phyloP scores from a whole-genome alignment of 2,888 invertebrate genomes.

The Thecophora atra region DNA sequence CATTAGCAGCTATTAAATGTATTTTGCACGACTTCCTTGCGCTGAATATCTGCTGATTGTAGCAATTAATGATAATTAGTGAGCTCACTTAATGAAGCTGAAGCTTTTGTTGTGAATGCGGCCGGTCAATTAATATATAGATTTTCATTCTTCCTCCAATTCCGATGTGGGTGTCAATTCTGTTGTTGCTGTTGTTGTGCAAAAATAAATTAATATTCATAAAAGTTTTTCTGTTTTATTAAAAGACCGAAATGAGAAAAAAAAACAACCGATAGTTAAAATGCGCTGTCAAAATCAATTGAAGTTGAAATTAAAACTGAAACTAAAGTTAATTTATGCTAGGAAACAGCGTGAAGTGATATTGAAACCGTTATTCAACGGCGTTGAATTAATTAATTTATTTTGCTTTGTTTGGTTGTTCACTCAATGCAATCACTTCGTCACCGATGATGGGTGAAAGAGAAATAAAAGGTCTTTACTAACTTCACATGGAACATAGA shows the following conservation, averaged over 20 bases:
- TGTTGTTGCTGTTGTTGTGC: neutral
- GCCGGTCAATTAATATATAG: neutral
- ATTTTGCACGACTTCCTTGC: neutral
- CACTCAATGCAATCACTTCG: neutral
- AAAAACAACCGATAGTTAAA: neutral
- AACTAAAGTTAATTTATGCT: neutral
- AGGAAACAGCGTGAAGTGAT: neutral
- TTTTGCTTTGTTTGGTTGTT: neutral
- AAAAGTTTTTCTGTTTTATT: neutral
- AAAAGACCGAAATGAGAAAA: too few species aligned
- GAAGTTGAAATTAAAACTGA: neutral
- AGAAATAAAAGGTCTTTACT: too few species aligned
- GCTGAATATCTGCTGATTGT: slow-evolving; percentile 16
- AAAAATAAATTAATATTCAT: slow-evolving; percentile 24
- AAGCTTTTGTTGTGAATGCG: neutral
- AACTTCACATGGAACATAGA: neutral
- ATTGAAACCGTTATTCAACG: neutral
- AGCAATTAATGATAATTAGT: slow-evolving; percentile 19
- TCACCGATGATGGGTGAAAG: too few species aligned
- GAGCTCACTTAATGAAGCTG: neutral
- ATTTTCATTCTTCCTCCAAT: neutral
- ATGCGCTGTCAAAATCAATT: slow-evolving; percentile 13
- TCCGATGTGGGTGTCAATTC: neutral
- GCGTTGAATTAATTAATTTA: neutral
- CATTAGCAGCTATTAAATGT: too few species aligned